Percentiles rank a stretch among this genome's conserved stretches.
These are phyloP conservation scores for Spea hammondii DNA, from an alignment of 2,797 vertebrate genomes.

Conservation along the genomic window DNA sequence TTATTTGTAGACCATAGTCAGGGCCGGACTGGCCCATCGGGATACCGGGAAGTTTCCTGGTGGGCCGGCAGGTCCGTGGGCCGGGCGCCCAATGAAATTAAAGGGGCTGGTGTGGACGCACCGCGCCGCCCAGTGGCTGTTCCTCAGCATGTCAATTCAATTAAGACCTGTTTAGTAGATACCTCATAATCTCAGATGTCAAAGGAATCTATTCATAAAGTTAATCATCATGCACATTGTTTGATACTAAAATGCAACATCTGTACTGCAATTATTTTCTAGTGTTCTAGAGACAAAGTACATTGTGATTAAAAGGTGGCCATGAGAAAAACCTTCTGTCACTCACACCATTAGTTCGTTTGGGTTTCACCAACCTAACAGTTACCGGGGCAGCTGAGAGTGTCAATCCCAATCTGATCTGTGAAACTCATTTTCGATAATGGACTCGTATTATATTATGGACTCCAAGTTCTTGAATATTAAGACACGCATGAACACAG, in stretches of 20 bases:
- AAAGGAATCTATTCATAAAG: conserved; percentile 22
- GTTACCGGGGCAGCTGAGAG: conserved; percentile 8
- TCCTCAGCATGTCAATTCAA: too few relatives aligned
- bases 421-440: conserved; percentile 22
- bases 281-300: conserved; percentile 44
- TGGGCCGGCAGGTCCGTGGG: too few relatives aligned
- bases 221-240: conserved; percentile 23
- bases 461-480: conserved; percentile 9
- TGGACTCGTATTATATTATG: conserved; percentile 5
- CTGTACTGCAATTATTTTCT: conserved; percentile 52
- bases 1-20: neutral
- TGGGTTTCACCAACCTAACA: conserved; percentile 36
- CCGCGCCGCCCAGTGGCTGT: too few relatives aligned
- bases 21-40: too few relatives aligned
- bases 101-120: too few relatives aligned
- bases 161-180: neutral
- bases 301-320: conserved; percentile 44
- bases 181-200: conserved; percentile 12
- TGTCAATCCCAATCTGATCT: conserved; percentile 24
- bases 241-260: conserved; percentile 44
- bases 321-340: conserved; percentile 40
- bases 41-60: too few relatives aligned
- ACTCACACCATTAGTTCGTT: conserved; percentile 41
- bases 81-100: too few relatives aligned
- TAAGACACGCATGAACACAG: neutral